Conservation (phyloP, 2,888 invertebrate genomes). For the Hydroisotoma schaefferi region DNA sequence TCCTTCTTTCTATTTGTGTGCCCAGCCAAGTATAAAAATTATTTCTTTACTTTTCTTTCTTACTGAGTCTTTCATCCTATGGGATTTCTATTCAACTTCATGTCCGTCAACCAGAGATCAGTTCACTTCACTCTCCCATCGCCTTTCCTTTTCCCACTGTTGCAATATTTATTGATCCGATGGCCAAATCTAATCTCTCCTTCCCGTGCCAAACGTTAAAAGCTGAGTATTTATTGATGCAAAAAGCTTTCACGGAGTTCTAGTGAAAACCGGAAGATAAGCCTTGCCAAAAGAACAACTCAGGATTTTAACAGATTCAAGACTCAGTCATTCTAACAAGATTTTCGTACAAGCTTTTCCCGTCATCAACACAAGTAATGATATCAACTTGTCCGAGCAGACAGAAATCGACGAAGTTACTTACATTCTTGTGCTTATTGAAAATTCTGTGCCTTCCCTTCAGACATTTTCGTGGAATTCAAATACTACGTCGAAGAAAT, state of each 20-base stretch:
- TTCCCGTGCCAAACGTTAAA: not conserved
- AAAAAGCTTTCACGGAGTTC: too few relatives aligned
- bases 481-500: not conserved
- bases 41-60: slow-evolving; percentile 32
- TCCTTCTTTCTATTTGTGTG: slow-evolving; percentile 32
- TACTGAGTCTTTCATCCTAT: slow-evolving; percentile 12
- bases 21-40: slow-evolving; percentile 38
- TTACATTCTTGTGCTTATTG: slow-evolving; percentile 3
- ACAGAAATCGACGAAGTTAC: not conserved
- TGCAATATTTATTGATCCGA: slow-evolving; percentile 27
- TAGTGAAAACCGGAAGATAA: too few relatives aligned
- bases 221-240: not conserved
- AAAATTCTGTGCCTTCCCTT: not conserved
- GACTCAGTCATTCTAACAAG: not conserved
- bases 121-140: not conserved
- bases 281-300: too few relatives aligned
- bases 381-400: not conserved
- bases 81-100: slow-evolving; percentile 15
- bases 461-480: not conserved
- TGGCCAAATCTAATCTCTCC: slow-evolving; percentile 18
- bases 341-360: not conserved
- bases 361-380: not conserved
- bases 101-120: slow-evolving; percentile 2
- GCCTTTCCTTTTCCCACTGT: slow-evolving; percentile 3
- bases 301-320: too few relatives aligned